phyloP scores from a whole-genome alignment of 2,113 vertebrate genomes.

The Gracilinanus agilis region DNA sequence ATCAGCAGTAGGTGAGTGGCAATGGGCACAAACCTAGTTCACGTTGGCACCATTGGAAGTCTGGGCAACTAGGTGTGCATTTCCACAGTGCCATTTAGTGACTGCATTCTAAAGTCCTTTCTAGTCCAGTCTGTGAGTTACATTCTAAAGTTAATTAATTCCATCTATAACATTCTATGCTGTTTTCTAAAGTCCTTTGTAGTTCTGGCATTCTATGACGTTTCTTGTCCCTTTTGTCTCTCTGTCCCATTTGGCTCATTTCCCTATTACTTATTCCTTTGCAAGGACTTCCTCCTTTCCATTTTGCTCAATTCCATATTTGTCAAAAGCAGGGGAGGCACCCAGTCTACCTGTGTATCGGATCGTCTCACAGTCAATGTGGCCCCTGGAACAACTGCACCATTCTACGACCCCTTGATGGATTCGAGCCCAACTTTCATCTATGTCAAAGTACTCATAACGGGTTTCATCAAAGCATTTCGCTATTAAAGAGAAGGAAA shows the following conservation, averaged over 20 bases:
- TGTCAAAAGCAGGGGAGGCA: not conserved
- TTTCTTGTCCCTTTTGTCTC: not conserved
- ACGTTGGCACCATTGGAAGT: not conserved
- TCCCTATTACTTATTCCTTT: not conserved
- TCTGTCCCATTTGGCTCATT: not conserved
- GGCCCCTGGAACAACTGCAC: conserved; percentile 86
- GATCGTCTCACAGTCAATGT: conserved; percentile 78
- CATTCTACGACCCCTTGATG: conserved; percentile 87
- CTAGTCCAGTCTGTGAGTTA: not conserved
- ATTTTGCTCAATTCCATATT: not conserved
- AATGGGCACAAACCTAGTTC: not conserved
- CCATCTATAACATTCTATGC: not conserved
- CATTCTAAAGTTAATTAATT: not conserved
- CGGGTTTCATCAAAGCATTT: conserved; percentile 93
- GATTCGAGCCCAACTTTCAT: conserved; percentile 90
- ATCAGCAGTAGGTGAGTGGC: not conserved
- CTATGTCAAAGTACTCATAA: conserved; percentile 88
- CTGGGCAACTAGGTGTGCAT: not conserved
- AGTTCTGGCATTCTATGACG: not conserved
- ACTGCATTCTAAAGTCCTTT: not conserved
- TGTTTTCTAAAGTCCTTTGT: not conserved
- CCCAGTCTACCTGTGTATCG: conserved; percentile 86
- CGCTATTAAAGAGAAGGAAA: conserved; percentile 79
- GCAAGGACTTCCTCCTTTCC: not conserved
- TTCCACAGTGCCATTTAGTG: not conserved